Evolutionary conservation across 2,888 invertebrate genomes (phyloP).

Genomic region (Melieria picta): DNA sequence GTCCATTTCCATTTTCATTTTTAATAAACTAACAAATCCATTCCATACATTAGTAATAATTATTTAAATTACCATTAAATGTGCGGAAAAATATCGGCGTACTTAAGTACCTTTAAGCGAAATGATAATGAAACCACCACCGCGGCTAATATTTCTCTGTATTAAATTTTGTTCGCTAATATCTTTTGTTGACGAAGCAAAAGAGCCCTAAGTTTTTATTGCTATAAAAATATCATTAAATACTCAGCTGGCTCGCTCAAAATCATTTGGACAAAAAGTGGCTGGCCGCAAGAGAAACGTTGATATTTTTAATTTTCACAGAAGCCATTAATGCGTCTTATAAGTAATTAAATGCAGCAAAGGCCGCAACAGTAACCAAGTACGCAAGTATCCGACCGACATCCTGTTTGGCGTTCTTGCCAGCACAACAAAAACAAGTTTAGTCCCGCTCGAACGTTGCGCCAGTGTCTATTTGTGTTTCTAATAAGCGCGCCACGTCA

Average conservation of each 20-base stretch:
- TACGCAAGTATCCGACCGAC: constrained; percentile 10
- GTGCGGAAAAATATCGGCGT: no score
- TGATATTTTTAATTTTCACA: constrained; percentile 4
- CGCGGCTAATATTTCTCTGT: no score
- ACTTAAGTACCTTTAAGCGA: no score
- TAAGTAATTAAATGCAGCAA: constrained; percentile 10
- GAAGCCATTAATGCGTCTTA: constrained; percentile 22
- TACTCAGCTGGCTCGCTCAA: no score
- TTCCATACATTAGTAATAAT: no score
- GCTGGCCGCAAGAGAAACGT: not conserved
- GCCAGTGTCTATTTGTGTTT: not conserved
- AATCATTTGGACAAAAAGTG: no score
- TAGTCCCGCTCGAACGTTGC: not conserved
- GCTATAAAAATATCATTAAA: no score
- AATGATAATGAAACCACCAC: no score
- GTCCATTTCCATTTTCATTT: no score
- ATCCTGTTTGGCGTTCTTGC: constrained; percentile 16
- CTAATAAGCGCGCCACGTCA: not conserved
- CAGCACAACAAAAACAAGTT: not conserved
- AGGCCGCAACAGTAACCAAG: not conserved
- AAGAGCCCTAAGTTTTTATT: not conserved
- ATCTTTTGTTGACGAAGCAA: not conserved
- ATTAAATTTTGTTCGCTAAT: not conserved
- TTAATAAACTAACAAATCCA: no score
- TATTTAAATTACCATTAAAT: no score